Evolutionary conservation across 2,797 vertebrate genomes (phyloP), one percentile per base, ranked within the genome.

Genomic region (Decapterus maruadsi): DNA sequence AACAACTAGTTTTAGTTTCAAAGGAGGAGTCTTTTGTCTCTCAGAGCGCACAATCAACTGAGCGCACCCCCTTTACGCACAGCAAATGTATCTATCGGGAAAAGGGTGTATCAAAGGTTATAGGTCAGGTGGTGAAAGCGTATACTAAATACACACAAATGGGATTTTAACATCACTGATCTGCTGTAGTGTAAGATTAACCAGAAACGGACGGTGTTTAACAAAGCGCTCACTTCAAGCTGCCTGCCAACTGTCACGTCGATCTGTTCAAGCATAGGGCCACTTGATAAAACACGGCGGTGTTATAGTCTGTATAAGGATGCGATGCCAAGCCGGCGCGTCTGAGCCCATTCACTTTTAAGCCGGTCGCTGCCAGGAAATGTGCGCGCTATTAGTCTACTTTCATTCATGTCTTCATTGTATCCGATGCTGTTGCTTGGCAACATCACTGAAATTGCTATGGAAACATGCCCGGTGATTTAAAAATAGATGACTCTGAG

Each of bases 401-500:
- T 91, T 94, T 95, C 93, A 95, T 95, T 95, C 92, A 95, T 92
- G 89, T 91, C 92, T 93, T 93, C 80, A 80, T 92, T 94, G 94
- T 94, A 94, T 95, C 84, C 85, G 89, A 96, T 94, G 94, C 93
- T 93, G 96, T 98, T 98, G 96, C 97, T 94, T 96, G 96, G 97
- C 97, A 98, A 95, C 96, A 94, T 97, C 96, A 92, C 90, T 93
- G 95, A 93, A 93, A 97, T 98, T 93, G 94, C 96, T 96, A 98
- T 98, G 96, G 97, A 97, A 98, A 97, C 97, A 91, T 95, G 95
- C 93, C 90, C 86, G 81, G 82, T 64, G 87, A 85, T 93, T 92
- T 93, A 94, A 94, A 95, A 94, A 95, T 95, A 94, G 91, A 94
- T 87, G 81, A 90, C 89, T 92, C 85, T 46, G 72, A 77, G 87